Evolutionary conservation across 2,113 vertebrate genomes (phyloP).

Genomic region (Anguilla rostrata): DNA sequence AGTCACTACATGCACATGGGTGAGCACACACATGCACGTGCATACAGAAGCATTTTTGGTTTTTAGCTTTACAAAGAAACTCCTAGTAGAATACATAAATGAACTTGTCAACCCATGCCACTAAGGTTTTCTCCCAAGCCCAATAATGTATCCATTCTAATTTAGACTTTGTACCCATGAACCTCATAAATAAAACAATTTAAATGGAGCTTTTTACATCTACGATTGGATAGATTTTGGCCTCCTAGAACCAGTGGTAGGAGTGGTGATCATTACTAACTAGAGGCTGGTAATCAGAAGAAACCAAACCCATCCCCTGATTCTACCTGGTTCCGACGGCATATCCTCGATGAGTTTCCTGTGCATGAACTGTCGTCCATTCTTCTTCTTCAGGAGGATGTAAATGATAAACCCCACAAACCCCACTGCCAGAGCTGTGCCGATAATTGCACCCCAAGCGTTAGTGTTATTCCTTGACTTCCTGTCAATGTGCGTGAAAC

Average conservation of each 20-base stretch:
- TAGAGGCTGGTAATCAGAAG: background rate
- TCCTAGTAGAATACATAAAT: no score
- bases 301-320: background rate
- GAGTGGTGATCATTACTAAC: no score
- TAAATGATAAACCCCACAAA: slow-evolving; percentile 69
- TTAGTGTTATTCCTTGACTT: slow-evolving; percentile 25
- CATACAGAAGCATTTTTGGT: no score
- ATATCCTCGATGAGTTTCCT: slow-evolving; percentile 80
- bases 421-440: slow-evolving; percentile 59
- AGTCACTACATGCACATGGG: background rate
- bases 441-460: slow-evolving; percentile 67
- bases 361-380: slow-evolving; percentile 73
- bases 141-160: background rate
- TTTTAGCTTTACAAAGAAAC: no score
- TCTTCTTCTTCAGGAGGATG: slow-evolving; percentile 66
- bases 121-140: background rate
- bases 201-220: background rate
- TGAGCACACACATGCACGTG: background rate
- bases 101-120: no score
- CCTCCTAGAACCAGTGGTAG: background rate
- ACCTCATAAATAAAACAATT: background rate
- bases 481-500: slow-evolving; percentile 30
- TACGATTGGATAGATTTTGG: background rate
- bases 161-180: background rate
- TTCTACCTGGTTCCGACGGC: slow-evolving; percentile 79